Conservation (phyloP, 2,113 vertebrate species). For the Corythornis vintsioides region DNA sequence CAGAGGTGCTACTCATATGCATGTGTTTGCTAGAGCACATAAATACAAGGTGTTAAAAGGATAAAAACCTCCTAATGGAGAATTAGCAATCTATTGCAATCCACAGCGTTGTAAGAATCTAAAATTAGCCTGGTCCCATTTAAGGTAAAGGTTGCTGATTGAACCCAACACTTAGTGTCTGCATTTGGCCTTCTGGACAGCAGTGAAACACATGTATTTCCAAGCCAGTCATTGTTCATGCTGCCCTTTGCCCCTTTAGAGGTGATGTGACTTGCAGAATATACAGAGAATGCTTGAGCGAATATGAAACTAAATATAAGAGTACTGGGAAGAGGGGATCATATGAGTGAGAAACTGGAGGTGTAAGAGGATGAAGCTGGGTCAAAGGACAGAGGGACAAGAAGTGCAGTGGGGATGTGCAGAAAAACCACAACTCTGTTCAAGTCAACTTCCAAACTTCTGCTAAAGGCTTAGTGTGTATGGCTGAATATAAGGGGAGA, state of each 20-base stretch:
- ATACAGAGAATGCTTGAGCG: not conserved
- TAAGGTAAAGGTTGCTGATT: not conserved
- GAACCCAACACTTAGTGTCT: not conserved
- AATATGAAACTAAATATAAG: not conserved
- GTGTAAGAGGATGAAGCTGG: not conserved
- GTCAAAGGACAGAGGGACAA: not conserved
- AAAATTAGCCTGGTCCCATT: not conserved
- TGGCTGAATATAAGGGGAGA: fast-evolving
- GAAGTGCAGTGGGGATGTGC: not conserved
- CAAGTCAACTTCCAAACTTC: not conserved
- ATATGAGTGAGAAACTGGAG: not conserved
- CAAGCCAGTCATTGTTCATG: not conserved
- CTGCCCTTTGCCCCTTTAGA: not conserved
- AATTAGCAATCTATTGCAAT: not conserved
- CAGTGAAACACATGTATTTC: not conserved
- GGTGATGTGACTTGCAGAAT: not conserved
- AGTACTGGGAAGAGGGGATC: not conserved
- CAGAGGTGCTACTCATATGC: not conserved
- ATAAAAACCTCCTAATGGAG: not conserved
- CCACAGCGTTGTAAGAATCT: not conserved
- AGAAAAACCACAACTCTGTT: not conserved
- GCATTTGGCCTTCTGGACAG: not conserved
- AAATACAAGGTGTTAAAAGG: not conserved
- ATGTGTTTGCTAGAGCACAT: not conserved
- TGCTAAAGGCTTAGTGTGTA: not conserved